phyloP scores from a whole-genome alignment of 2,888 invertebrate genomes.

The Conchocele bisecta region DNA sequence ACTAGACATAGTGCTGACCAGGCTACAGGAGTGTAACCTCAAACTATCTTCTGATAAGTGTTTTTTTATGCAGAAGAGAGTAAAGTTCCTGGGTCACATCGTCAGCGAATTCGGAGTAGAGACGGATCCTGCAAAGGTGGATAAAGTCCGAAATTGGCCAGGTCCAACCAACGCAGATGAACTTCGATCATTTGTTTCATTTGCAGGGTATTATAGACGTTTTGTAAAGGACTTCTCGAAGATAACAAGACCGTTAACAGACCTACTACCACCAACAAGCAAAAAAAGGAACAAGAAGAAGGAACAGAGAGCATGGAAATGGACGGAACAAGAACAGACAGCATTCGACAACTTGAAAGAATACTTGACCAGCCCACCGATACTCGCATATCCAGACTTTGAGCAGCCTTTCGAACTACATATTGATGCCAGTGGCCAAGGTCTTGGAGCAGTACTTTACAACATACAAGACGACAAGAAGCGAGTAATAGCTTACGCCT shows the following conservation, averaged over 20 bases:
- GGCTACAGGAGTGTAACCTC: conserved; percentile 22
- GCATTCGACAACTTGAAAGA: background rate
- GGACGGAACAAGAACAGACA: no score
- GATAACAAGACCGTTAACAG: background rate
- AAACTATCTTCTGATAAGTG: conserved; percentile 43
- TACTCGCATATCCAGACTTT: conserved; percentile 23
- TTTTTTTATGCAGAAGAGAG: conserved; percentile 9
- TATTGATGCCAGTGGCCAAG: conserved; percentile 29
- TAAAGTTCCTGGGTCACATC: conserved; percentile 48
- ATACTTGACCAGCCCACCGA: background rate
- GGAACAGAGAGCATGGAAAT: background rate
- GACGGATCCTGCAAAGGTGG: conserved; percentile 8
- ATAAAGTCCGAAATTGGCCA: conserved; percentile 11
- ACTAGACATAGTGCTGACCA: conserved; percentile 30
- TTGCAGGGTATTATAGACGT: conserved; percentile 10
- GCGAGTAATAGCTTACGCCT: conserved; percentile 40
- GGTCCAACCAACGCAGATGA: background rate
- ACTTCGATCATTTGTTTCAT: conserved; percentile 3
- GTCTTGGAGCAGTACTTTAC: conserved; percentile 46
- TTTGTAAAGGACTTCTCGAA: conserved; percentile 1
- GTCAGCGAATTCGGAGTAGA: conserved; percentile 9
- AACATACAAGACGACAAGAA: conserved; percentile 27
- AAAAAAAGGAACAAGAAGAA: background rate
- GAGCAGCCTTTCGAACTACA: conserved; percentile 39
- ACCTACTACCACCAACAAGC: background rate